Conservation (phyloP, 2,797 vertebrate species). For the Spinibarbus caldwelli region DNA sequence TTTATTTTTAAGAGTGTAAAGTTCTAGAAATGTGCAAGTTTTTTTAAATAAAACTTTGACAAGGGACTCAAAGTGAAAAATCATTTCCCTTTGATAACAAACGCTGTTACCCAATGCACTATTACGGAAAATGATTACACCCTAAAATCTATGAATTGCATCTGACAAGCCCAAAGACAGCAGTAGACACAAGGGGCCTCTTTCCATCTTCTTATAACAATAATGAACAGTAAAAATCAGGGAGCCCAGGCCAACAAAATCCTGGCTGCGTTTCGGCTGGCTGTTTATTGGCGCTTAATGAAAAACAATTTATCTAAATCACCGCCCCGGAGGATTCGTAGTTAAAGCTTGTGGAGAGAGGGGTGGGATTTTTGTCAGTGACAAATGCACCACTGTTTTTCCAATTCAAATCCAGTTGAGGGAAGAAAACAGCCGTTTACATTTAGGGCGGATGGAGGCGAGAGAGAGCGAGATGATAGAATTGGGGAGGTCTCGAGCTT, state of each 20-base stretch:
- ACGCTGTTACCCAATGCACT: constrained; percentile 79
- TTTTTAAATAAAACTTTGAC: background rate
- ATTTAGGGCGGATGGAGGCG: constrained; percentile 49
- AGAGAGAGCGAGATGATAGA: constrained; percentile 16
- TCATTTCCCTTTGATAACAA: constrained; percentile 81
- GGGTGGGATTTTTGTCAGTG: constrained; percentile 82
- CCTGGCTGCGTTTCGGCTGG: constrained; percentile 73
- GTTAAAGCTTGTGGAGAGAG: constrained; percentile 74
- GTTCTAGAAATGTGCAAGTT: background rate
- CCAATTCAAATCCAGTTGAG: constrained; percentile 76
- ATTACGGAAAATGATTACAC: constrained; percentile 84
- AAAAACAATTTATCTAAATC: constrained; percentile 98
- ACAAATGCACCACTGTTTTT: constrained; percentile 83
- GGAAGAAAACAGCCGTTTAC: constrained; percentile 66
- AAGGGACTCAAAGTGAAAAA: constrained; percentile 5
- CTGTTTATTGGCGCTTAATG: constrained; percentile 94
- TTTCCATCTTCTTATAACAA: constrained; percentile 72
- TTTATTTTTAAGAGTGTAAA: too few species aligned
- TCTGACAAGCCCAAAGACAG: constrained; percentile 79
- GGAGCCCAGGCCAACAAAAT: constrained; percentile 74
- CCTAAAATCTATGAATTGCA: constrained; percentile 85
- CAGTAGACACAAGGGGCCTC: constrained; percentile 63
- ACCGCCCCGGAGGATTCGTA: constrained; percentile 79
- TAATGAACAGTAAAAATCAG: constrained; percentile 78
- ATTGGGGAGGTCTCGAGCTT: background rate